Percentiles rank a stretch among this genome's conserved stretches.
Conservation (phyloP, 2,797 vertebrate genomes). For the Percopsis omiscomaycus region DNA sequence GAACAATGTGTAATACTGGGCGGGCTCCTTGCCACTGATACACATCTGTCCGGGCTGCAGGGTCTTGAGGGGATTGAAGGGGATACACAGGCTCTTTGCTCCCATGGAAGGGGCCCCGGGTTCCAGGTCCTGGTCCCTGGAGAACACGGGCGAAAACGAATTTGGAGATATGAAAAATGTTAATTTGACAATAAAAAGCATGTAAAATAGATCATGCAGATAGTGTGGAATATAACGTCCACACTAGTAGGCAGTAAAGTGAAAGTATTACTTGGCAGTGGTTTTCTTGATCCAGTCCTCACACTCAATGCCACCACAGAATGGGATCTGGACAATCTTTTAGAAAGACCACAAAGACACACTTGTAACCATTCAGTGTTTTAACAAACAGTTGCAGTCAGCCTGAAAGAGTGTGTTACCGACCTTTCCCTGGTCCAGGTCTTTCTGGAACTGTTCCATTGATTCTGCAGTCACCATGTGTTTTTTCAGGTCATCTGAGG, state of each 20-base stretch:
- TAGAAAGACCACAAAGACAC: slow-evolving; percentile 1
- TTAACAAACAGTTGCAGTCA: background rate
- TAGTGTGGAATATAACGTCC: too few relatives aligned
- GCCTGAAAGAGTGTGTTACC: background rate
- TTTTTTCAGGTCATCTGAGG: slow-evolving; percentile 84
- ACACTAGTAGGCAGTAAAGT: background rate
- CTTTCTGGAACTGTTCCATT: slow-evolving; percentile 93
- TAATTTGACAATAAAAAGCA: background rate
- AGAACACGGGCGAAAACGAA: slow-evolving; percentile 4
- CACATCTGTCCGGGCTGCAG: slow-evolving; percentile 85
- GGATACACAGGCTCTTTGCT: slow-evolving; percentile 96
- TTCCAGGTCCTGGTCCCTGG: slow-evolving; percentile 96
- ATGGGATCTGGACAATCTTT: slow-evolving; percentile 95
- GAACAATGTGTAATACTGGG: slow-evolving; percentile 94
- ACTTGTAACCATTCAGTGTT: background rate
- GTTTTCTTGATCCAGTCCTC: slow-evolving; percentile 99
- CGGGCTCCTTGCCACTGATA: slow-evolving; percentile 85
- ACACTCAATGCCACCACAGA: slow-evolving; percentile 92
- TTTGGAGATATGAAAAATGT: background rate
- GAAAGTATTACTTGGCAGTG: slow-evolving; percentile 85
- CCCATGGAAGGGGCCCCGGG: slow-evolving; percentile 97
- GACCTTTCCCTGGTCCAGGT: slow-evolving; percentile 90
- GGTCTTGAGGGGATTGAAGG: slow-evolving; percentile 86
- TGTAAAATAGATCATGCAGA: background rate
- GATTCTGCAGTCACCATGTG: slow-evolving; percentile 89